Percentiles rank a stretch among this genome's conserved stretches.
These are phyloP conservation scores for Acleris literana DNA, from an alignment of 2,888 invertebrate genomes.

Conservation along the genomic window DNA sequence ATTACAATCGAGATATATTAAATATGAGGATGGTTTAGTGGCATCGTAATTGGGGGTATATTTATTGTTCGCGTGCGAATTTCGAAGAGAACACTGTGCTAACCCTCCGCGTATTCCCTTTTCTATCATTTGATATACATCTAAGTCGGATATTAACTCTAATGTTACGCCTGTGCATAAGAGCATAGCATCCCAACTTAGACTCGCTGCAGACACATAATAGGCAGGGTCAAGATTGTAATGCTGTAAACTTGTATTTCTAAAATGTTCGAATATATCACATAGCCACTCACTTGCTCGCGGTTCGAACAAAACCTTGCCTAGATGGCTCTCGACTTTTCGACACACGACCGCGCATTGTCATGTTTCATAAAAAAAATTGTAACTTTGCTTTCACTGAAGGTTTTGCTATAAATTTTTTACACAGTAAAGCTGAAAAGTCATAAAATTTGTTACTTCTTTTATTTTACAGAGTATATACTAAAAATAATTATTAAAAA, in stretches of 20 bases:
- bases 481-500: no score
- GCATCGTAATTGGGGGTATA: not conserved
- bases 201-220: slow-evolving; percentile 48
- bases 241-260: slow-evolving; percentile 43
- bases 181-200: slow-evolving; percentile 48
- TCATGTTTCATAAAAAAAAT: no score
- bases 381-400: no score
- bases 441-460: no score
- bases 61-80: not conserved
- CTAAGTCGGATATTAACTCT: slow-evolving; percentile 39
- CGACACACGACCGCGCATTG: no score
- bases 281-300: no score
- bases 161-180: slow-evolving; percentile 43
- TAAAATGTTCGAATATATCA: slow-evolving; percentile 59
- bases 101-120: slow-evolving; percentile 12
- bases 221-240: slow-evolving; percentile 51
- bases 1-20: not conserved
- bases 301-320: no score
- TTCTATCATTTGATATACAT: slow-evolving; percentile 11
- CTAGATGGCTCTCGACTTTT: no score
- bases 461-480: no score
- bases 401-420: no score
- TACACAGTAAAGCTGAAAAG: no score
- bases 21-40: no score
- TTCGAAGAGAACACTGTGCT: not conserved